Conservation (phyloP, 2,888 invertebrate genomes). For the Noctuana brunneofusca region DNA sequence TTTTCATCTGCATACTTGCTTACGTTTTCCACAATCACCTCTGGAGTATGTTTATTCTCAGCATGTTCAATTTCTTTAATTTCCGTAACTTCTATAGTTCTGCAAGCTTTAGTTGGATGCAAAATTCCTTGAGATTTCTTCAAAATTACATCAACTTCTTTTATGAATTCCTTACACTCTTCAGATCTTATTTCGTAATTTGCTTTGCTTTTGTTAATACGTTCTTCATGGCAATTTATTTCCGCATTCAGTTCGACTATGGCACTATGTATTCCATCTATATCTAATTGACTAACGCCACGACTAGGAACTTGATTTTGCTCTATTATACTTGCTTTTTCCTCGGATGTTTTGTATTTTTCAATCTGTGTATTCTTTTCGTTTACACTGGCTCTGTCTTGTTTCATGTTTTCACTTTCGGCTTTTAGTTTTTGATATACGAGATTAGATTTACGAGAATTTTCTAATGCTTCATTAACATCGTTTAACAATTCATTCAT, state of each 20-base stretch:
- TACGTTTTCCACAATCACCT: neutral
- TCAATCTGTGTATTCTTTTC: conserved; percentile 36
- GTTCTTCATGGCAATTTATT: conserved; percentile 63
- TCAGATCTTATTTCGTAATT: conserved; percentile 63
- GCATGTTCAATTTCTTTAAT: neutral
- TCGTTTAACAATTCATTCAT: conserved; percentile 76
- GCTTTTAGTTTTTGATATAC: conserved; percentile 66
- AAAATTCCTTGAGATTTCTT: conserved; percentile 66
- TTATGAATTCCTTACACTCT: conserved; percentile 69
- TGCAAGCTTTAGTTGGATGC: conserved; percentile 50
- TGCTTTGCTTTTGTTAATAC: conserved; percentile 63
- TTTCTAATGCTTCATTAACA: conserved; percentile 72
- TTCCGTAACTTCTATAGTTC: conserved; percentile 6
- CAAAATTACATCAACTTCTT: conserved; percentile 70
- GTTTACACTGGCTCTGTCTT: conserved; percentile 40
- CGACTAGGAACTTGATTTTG: neutral
- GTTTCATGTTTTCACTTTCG: conserved; percentile 47
- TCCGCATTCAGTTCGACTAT: conserved; percentile 67
- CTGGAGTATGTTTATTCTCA: neutral
- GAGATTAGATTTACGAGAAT: conserved; percentile 67
- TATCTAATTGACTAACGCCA: conserved; percentile 57
- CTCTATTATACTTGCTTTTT: conserved; percentile 24
- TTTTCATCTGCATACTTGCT: conserved; percentile 40
- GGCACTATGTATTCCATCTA: conserved; percentile 66
- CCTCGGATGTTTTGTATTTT: conserved; percentile 35